Percentiles rank a stretch among this genome's conserved stretches.
Conservation (phyloP, 1,140 invertebrate genomes). For the Geopemphigus sp. region DNA sequence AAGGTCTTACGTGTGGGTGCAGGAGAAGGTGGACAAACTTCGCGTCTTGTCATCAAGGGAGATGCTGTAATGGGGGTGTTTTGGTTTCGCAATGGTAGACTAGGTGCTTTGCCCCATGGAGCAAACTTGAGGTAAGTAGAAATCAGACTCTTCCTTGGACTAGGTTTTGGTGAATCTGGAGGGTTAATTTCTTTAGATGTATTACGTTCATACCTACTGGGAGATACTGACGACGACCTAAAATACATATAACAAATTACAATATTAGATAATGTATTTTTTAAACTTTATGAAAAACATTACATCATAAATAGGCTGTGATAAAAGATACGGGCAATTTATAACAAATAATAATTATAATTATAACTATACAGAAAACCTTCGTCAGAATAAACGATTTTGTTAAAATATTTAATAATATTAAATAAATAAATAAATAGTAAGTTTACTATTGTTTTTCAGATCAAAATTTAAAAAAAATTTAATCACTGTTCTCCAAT, state of each 20-base stretch:
- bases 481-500: too few species aligned
- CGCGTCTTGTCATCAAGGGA: constrained; percentile 62
- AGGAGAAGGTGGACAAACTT: constrained; percentile 57
- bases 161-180: constrained; percentile 74
- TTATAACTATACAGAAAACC: too few species aligned
- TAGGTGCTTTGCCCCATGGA: constrained; percentile 56
- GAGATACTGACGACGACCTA: constrained; percentile 54
- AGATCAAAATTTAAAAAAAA: too few species aligned
- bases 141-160: constrained; percentile 55
- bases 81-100: constrained; percentile 67
- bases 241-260: neutral
- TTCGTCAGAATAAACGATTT: too few species aligned
- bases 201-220: constrained; percentile 55
- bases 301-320: too few species aligned
- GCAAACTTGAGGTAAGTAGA: constrained; percentile 51
- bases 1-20: constrained; percentile 51
- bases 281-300: too few species aligned
- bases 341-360: too few species aligned
- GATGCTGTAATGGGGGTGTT: constrained; percentile 58
- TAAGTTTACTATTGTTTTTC: too few species aligned
- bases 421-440: too few species aligned
- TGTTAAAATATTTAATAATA: too few species aligned
- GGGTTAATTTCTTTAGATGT: constrained; percentile 64
- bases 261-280: too few species aligned
- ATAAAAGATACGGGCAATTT: too few species aligned